Evolutionary conservation across 2,888 invertebrate species (phyloP).

Genomic region (Drosophila pullipes): DNA sequence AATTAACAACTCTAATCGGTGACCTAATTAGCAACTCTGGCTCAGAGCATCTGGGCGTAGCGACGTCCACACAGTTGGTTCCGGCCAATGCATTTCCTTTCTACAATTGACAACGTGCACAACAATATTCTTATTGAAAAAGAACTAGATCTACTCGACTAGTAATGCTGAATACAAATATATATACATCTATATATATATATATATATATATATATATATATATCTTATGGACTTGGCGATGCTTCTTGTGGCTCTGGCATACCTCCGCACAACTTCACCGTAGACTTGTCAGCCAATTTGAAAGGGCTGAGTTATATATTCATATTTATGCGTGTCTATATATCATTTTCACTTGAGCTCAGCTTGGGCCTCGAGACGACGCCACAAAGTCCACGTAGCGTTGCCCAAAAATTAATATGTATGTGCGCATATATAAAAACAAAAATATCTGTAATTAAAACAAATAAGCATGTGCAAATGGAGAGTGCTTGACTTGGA

Average conservation of each 20-base stretch:
- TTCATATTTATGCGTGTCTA: not conserved
- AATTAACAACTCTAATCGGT: no score
- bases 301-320: not conserved
- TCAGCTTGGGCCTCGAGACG: slow-evolving; percentile 2
- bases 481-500: not conserved
- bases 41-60: no score
- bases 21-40: no score
- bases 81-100: no score
- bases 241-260: not conserved
- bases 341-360: not conserved
- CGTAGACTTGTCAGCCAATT: not conserved
- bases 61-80: no score
- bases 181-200: no score
- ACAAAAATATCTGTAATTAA: slow-evolving; percentile 9
- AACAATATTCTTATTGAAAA: no score
- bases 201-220: no score
- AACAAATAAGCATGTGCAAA: not conserved
- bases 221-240: no score
- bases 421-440: not conserved
- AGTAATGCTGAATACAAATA: no score
- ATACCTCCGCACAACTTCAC: not conserved
- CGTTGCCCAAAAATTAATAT: slow-evolving; percentile 15
- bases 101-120: no score
- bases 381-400: slow-evolving; percentile 25
- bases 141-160: no score